phyloP scores from a whole-genome alignment of 2,797 vertebrate genomes.

The Neosilurus hyrtlii region DNA sequence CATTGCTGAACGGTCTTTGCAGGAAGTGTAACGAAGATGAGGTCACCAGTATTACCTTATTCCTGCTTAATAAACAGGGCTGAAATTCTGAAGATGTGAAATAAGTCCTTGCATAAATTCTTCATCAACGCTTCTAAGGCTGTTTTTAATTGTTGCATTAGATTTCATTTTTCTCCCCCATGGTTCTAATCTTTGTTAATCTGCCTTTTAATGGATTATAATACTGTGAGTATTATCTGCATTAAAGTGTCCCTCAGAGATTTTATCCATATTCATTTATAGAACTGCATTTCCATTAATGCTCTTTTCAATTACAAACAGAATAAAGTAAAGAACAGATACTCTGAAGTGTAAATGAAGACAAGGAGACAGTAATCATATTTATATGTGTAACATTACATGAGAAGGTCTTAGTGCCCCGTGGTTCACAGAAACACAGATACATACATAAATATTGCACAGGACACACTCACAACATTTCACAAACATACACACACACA shows the following conservation, averaged over 20 bases:
- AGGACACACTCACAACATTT: too few relatives aligned
- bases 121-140: background rate
- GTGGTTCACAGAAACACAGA: background rate
- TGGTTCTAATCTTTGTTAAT: conserved; percentile 17
- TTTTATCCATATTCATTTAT: background rate
- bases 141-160: background rate
- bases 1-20: background rate
- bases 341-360: background rate
- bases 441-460: background rate
- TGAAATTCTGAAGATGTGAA: background rate
- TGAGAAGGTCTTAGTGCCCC: background rate
- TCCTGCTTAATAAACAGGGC: background rate
- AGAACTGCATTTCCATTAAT: background rate
- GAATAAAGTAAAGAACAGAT: background rate
- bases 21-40: too few relatives aligned
- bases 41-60: background rate
- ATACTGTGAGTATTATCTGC: background rate
- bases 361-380: background rate
- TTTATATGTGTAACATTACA: too few relatives aligned
- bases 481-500: too few relatives aligned
- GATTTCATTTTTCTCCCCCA: background rate
- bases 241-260: background rate
- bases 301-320: background rate
- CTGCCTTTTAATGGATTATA: conserved; percentile 28
- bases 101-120: background rate